These are phyloP conservation scores for Cremastobaeus sp. DNA, from an alignment of 2,888 invertebrate genomes.

Conservation along the genomic window DNA sequence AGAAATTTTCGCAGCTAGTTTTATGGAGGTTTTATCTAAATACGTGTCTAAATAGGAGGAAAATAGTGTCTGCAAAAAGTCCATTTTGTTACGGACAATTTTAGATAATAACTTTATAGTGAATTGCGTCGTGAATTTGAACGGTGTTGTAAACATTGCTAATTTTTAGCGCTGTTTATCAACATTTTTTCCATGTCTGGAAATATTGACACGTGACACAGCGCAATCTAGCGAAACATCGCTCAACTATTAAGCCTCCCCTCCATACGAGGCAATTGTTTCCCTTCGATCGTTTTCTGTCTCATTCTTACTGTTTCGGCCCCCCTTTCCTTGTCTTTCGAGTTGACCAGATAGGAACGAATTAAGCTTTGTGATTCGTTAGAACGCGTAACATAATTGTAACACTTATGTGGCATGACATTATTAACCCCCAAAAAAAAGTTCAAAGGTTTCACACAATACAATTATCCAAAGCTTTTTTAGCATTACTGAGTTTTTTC, in stretches of 20 bases:
- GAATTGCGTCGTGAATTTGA: too few relatives aligned
- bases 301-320: constrained; percentile 15
- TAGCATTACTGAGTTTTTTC: too few relatives aligned
- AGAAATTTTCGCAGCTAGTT: constrained; percentile 14
- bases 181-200: too few relatives aligned
- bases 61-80: too few relatives aligned
- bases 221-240: constrained; percentile 76
- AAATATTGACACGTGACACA: constrained; percentile 57
- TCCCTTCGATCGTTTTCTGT: constrained; percentile 52
- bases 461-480: too few relatives aligned
- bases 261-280: constrained; percentile 55
- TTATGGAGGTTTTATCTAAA: constrained; percentile 30
- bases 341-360: constrained; percentile 72
- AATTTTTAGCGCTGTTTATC: too few relatives aligned
- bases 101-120: too few relatives aligned
- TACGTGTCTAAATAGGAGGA: too few relatives aligned
- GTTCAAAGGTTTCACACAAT: constrained; percentile 73
- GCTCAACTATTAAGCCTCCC: constrained; percentile 74
- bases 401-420: constrained; percentile 78
- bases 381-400: constrained; percentile 77
- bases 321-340: constrained; percentile 39
- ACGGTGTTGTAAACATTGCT: too few relatives aligned
- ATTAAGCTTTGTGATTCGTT: constrained; percentile 75
- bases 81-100: too few relatives aligned
- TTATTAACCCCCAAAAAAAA: constrained; percentile 76